Evolutionary conservation across 2,888 invertebrate species (phyloP).

Genomic region (Lysandra coridon): DNA sequence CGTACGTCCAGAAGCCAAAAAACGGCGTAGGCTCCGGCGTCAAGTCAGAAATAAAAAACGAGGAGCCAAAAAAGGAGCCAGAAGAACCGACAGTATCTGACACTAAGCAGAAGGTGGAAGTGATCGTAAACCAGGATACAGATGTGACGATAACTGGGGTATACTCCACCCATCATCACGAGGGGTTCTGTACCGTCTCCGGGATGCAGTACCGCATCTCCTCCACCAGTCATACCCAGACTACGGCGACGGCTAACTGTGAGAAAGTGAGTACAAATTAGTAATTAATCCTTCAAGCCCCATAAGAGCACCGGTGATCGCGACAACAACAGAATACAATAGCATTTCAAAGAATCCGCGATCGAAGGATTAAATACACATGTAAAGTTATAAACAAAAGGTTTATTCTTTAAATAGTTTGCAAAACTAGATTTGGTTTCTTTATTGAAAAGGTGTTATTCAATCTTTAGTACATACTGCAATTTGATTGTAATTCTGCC

Average conservation of each 20-base stretch:
- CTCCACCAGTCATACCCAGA: conserved; percentile 91
- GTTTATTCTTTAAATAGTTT: too few species aligned
- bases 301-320: too few species aligned
- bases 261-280: conserved; percentile 75
- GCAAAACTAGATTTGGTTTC: too few species aligned
- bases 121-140: conserved; percentile 91
- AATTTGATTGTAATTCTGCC: too few species aligned
- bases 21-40: conserved; percentile 77
- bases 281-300: background rate
- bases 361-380: background rate
- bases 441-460: too few species aligned
- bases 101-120: conserved; percentile 84
- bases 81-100: conserved; percentile 60
- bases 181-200: conserved; percentile 91
- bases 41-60: conserved; percentile 76
- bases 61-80: conserved; percentile 66
- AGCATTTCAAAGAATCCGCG: too few species aligned
- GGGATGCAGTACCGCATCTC: conserved; percentile 94
- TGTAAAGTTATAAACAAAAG: too few species aligned
- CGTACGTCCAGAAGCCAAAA: conserved; percentile 76
- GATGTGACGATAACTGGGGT: conserved; percentile 94
- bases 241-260: conserved; percentile 90
- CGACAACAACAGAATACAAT: too few species aligned
- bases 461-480: too few species aligned
- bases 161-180: conserved; percentile 90